Base-by-base conservation (phyloP, 2,888 invertebrate species). In the Synanthedon vespiformis region DNA sequence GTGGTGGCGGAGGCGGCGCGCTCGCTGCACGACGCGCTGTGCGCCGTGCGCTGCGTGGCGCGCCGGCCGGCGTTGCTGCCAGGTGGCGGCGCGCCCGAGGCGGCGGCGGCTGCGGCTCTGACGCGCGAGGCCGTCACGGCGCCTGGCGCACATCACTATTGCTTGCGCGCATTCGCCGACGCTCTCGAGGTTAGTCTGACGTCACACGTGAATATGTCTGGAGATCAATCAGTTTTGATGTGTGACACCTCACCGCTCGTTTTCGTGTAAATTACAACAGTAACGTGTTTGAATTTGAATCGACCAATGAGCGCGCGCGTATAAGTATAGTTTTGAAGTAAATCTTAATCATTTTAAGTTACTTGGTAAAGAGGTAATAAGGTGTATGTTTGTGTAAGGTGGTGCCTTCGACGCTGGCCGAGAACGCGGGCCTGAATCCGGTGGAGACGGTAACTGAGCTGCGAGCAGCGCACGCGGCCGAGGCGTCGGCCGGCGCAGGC, bases 81-180 rank as follows among this genome's bases (percentile, higher is more conserved):
- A 52, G 99, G 99, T 56, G 99, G 99, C 51, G 99, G 99, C 49
- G 97, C 98, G 12, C 98, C 99, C 4, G 99, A 99, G 88, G 98
- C 96, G 58, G 97, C 98, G 75, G 89, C 99, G 57, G 94, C 98
- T 0, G 88, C 97, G 40, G 92, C 92, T 55, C 88, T 99, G 53
- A 92, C 94, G 6, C 92, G 94, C 18, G 89, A 93, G 58, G 93
- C 98, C 0, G 92, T 96, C 67, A 92, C 93, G 1, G 90, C 96
- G 44, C 92, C 93, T 52, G 99, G 98, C 52, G 94, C 97, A 51
- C 96, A 97, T 74, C 95, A 97, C 56, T 98, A 99, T 80, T 98
- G 98, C 74, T 92, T 97, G 80, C 92, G 95, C 61, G 97, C 97
- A 0, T 99, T 94, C 83, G 97, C 99, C 1, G 96, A 98, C 75